Evolutionary conservation across 1,140 invertebrate genomes (phyloP), one percentile per base, ranked within the genome.

Genomic region (Cotesia chilonis): DNA sequence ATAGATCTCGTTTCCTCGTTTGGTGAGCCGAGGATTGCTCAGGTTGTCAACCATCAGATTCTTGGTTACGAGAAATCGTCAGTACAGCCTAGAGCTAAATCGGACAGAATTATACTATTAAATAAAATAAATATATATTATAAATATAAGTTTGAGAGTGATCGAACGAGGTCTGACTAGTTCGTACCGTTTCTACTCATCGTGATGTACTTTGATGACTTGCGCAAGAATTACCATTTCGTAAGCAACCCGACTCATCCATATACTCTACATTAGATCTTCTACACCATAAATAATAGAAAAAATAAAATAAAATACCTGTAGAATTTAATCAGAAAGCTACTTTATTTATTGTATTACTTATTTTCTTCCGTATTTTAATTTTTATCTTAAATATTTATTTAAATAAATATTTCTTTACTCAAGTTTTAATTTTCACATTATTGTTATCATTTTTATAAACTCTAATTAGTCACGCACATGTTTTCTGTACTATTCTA

Each of bases 161-260:
- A 59, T 59, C 20, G 57, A 59, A 47, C 41, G 41, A 47, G 41
- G 41, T 47, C 41, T 47, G 41, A 47, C 41, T 47, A 47, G 41
- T 47, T 47, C 41, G 41, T 47, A 47, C 41, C 6, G 41, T 47
- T 10, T 47, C 41, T 17, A 59, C n/a, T 59, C 17, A 59, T 59
- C 57, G 57, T 59, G 17, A 59, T 59, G 57, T 59, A 59, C 57
- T 59, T 7, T 20, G 14, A 59, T 3, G 57, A 59, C 20, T 59
- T 59, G 17, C 57, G 57, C 57, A 59, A 59, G 57, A 59, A 59
- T 59, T 59, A 10, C 17, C 17, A 59, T 59, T 59, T 59, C 57
- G 57, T 59, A 59, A 59, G 41, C 41, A 47, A 47, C 7, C 7
- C 41, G 57, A 17, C 17, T 59, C 57, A 59, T 59, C 57, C 57